Conservation (phyloP, 2,888 invertebrate genomes). For the Seira musarum region DNA sequence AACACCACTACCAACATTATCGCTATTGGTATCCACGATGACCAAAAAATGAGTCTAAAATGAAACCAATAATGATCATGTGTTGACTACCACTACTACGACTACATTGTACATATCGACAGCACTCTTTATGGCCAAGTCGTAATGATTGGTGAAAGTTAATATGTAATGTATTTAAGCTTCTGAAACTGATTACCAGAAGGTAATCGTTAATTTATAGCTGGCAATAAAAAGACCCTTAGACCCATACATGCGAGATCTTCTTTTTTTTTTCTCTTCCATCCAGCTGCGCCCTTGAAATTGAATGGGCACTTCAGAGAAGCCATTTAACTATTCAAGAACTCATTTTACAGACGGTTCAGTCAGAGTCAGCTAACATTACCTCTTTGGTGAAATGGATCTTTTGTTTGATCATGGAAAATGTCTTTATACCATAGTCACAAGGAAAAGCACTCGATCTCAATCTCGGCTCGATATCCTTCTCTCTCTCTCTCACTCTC, state of each 20-base stretch:
- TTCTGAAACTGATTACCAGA: conserved; percentile 48
- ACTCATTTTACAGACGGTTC: conserved; percentile 39
- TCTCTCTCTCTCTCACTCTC: too few species aligned
- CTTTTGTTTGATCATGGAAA: too few species aligned
- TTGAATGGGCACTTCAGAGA: conserved; percentile 44
- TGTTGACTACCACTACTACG: too few species aligned
- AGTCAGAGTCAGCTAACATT: not conserved
- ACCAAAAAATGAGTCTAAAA: too few species aligned
- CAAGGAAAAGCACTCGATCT: too few species aligned
- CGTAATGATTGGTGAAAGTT: conserved; percentile 38
- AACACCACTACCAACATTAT: not conserved
- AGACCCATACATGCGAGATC: not conserved
- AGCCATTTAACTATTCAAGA: conserved; percentile 39
- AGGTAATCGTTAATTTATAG: conserved; percentile 50
- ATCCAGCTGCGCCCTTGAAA: conserved; percentile 53
- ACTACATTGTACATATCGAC: not conserved
- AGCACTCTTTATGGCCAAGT: conserved; percentile 1
- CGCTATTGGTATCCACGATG: too few species aligned
- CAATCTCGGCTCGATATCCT: too few species aligned
- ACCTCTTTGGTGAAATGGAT: not conserved
- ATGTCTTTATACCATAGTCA: not conserved
- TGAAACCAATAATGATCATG: too few species aligned
- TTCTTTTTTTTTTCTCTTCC: conserved; percentile 16
- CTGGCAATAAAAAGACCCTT: conserved; percentile 40
- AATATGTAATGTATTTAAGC: conserved; percentile 26